Evolutionary conservation across 2,888 invertebrate genomes (phyloP).

Genomic region (Stenodema calcarata): DNA sequence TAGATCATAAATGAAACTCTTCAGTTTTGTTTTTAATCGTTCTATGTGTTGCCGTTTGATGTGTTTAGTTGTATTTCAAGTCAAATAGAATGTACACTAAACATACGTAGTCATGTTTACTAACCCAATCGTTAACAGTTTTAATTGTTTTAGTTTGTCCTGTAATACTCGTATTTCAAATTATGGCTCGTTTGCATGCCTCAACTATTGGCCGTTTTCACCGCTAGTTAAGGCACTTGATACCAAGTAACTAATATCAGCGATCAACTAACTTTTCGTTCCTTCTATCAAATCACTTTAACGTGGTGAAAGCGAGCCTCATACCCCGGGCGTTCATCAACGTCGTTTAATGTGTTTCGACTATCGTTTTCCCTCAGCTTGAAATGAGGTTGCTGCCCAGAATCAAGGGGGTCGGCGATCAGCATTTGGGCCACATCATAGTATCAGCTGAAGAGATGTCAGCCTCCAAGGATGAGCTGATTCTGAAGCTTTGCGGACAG

Average conservation of each 20-base stretch:
- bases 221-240: not conserved
- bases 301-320: not conserved
- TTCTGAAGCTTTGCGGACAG: slow-evolving; percentile 60
- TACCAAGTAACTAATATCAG: not conserved
- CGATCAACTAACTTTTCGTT: no score
- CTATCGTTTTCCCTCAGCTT: slow-evolving; percentile 34
- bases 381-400: slow-evolving; percentile 49
- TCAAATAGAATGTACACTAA: no score
- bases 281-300: no score
- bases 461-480: slow-evolving; percentile 60
- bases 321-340: not conserved
- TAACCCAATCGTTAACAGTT: no score
- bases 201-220: not conserved
- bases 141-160: not conserved
- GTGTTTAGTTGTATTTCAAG: no score
- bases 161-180: not conserved
- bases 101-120: no score
- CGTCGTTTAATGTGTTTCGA: not conserved
- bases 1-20: no score
- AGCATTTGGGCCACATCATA: slow-evolving; percentile 58
- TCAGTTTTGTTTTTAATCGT: no score
- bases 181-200: not conserved
- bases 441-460: slow-evolving; percentile 61
- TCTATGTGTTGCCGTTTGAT: no score
- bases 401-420: slow-evolving; percentile 48